These are phyloP conservation scores for Camelus dromedarius DNA, from an alignment of 2,113 vertebrate species.

Conservation along the genomic window DNA sequence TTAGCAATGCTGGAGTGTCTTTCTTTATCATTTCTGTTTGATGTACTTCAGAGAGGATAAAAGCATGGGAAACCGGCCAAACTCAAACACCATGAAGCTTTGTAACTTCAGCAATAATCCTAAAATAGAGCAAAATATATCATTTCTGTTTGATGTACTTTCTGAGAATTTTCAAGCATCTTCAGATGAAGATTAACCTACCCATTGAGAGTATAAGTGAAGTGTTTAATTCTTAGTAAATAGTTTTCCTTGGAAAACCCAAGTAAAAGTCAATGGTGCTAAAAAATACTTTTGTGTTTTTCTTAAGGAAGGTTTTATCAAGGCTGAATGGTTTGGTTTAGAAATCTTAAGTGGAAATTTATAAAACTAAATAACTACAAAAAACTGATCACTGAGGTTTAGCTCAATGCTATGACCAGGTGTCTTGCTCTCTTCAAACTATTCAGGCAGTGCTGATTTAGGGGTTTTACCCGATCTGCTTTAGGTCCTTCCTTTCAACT, in stretches of 20 bases:
- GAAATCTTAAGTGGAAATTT: neutral
- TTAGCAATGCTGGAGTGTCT: neutral
- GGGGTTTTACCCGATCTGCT: neutral
- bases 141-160: neutral
- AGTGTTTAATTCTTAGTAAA: slow-evolving; percentile 39
- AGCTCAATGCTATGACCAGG: neutral
- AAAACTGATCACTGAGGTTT: neutral
- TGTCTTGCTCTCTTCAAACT: neutral
- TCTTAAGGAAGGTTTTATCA: neutral
- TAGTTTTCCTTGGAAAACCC: slow-evolving; percentile 15
- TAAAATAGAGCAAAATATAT: neutral
- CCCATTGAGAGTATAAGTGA: neutral
- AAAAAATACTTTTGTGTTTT: slow-evolving; percentile 29
- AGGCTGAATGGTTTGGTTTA: neutral
- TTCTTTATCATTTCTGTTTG: slow-evolving; percentile 9
- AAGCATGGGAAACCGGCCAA: neutral
- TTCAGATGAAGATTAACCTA: neutral
- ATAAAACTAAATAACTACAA: neutral
- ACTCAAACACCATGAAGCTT: neutral
- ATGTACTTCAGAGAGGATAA: neutral
- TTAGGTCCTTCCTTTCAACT: neutral
- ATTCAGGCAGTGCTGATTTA: neutral
- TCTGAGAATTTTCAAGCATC: slow-evolving; percentile 20
- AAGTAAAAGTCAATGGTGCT: slow-evolving; percentile 40
- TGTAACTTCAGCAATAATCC: neutral